Percentiles rank a stretch among this genome's conserved stretches.
Conservation (phyloP, 2,888 invertebrate genomes). For the Mesorhabditis spiculigera region DNA sequence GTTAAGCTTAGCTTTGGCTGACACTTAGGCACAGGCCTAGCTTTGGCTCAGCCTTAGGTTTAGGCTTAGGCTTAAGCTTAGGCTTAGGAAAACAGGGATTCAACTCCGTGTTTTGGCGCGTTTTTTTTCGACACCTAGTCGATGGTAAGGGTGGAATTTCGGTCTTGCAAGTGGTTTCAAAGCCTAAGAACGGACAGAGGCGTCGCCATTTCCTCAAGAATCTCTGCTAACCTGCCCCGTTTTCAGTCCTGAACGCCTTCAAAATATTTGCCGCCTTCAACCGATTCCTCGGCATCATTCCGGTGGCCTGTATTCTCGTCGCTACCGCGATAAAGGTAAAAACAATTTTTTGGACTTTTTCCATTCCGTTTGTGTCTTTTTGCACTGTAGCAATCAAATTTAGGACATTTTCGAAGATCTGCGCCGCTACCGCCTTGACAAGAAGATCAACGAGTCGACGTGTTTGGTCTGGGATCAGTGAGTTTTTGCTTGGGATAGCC, state of each 20-base stretch:
- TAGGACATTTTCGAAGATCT: constrained; percentile 94
- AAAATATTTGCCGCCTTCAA: constrained; percentile 45
- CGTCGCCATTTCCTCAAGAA: too few species aligned
- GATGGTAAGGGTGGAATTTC: too few species aligned
- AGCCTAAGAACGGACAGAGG: too few species aligned
- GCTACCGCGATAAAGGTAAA: constrained; percentile 77
- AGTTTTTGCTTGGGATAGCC: constrained; percentile 12
- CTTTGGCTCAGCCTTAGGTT: too few species aligned
- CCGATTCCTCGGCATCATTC: constrained; percentile 68
- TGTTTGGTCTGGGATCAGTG: constrained; percentile 73
- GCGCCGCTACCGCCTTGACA: constrained; percentile 82
- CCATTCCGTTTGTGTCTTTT: neutral
- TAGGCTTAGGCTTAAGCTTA: too few species aligned
- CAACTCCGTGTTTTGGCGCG: too few species aligned
- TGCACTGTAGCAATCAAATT: neutral
- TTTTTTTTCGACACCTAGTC: too few species aligned
- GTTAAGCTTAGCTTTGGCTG: too few species aligned
- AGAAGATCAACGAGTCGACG: constrained; percentile 85
- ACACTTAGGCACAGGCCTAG: too few species aligned
- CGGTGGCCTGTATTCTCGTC: constrained; percentile 85
- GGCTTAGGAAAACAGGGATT: too few species aligned
- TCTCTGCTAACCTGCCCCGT: neutral
- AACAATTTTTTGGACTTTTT: neutral
- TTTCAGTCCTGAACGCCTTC: constrained; percentile 42
- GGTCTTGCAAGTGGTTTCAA: too few species aligned